Evolutionary conservation across 2,888 invertebrate species (phyloP), one percentile per base, ranked within the genome.

Genomic region (Synergus gifuensis): DNA sequence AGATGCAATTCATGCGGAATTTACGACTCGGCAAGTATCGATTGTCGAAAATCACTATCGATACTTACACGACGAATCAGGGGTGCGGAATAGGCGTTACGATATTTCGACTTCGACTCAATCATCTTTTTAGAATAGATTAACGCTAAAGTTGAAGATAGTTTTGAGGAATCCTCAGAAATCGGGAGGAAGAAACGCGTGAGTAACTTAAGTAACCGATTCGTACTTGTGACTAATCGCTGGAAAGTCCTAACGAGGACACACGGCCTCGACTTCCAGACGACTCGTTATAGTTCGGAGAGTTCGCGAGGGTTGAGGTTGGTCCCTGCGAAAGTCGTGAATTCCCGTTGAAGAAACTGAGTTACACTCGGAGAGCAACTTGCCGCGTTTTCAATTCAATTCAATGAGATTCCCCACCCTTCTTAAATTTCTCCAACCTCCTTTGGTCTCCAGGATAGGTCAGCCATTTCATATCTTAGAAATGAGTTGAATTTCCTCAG

Each of bases 341-440:
- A 79, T 79, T 81, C 78, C 73, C 46, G 8, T 49, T 28, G 49
- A 54, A 73, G 49, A 69, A 69, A 64, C 80, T 18, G 40, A 78
- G 54, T 73, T 63, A 36, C 42, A 46, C 69, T n/a, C 54, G 18
- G 49, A 28, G 36, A 40, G 76, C 54, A 82, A 82, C 79, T 82
- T 81, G 64, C 80, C 76, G 78, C 81, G 79, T 83, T 86, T 85
- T 85, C 83, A 83, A 82, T 83, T 79, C 78, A 81, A 84, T 83
- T 83, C 85, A 84, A 85, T 84, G 81, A 82, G 84, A 81, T 83
- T 82, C 79, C 78, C 78, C 76, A 82, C 69, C 77, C 78, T 79
- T 69, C 78, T 14, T 28, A 14, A 22, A 14, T 64, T 40, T 64
- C 64, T 40, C 2, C 12, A 64, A 64, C 40, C 58, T 18, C 36